Percentiles rank a stretch among this genome's conserved stretches.
Evolutionary conservation across 2,888 invertebrate genomes (phyloP).

Genomic region (Macrosiphum euphorbiae): DNA sequence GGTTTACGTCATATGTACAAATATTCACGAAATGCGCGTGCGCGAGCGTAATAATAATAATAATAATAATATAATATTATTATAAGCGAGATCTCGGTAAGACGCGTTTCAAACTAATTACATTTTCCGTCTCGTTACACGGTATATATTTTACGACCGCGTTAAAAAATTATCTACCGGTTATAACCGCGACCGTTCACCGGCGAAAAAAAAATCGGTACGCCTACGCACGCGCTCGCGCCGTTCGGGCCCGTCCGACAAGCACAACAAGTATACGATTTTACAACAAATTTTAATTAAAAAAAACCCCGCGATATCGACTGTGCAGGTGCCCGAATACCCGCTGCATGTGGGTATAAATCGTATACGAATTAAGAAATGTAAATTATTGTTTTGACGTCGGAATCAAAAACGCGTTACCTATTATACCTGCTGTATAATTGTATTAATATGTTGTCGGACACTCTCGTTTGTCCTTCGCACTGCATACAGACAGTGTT

Average conservation of each 20-base stretch:
- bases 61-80: too few species aligned
- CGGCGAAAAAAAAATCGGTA: background rate
- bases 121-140: constrained; percentile 35
- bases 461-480: too few species aligned
- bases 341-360: background rate
- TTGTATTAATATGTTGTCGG: too few species aligned
- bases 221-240: background rate
- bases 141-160: background rate
- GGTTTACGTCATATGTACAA: too few species aligned
- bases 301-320: background rate
- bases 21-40: background rate
- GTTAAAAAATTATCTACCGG: constrained; percentile 17
- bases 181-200: background rate
- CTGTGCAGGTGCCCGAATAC: background rate
- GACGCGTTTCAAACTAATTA: constrained; percentile 21
- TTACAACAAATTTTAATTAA: background rate
- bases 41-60: background rate
- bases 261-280: background rate
- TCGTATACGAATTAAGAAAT: background rate
- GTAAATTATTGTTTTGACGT: background rate
- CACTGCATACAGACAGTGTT: too few species aligned
- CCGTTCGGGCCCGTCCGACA: background rate
- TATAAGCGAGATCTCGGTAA: background rate
- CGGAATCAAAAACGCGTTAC: background rate
- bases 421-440: background rate